Percentiles rank a stretch among this genome's conserved stretches.
Evolutionary conservation across 2,113 vertebrate genomes (phyloP).

Genomic region (Myiozetetes cayanensis): DNA sequence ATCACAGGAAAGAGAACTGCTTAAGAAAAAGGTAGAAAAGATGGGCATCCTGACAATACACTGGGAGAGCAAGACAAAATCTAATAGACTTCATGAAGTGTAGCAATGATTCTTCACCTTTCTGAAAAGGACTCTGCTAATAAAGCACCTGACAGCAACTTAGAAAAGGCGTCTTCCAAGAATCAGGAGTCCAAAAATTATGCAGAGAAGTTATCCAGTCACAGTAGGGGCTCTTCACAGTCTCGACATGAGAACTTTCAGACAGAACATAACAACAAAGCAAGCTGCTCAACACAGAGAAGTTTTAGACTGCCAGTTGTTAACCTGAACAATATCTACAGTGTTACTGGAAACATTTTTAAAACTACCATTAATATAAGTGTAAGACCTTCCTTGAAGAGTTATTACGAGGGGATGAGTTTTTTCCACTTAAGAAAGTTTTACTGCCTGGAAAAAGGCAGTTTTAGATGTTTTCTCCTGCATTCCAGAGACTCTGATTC

Average conservation of each 20-base stretch:
- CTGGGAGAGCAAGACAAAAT: not conserved
- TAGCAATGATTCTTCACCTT: not conserved
- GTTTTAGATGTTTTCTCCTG: too few species aligned
- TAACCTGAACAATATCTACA: not conserved
- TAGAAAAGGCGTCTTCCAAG: not conserved
- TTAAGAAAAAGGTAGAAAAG: not conserved
- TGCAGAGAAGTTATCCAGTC: not conserved
- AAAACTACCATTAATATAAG: not conserved
- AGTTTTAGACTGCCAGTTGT: not conserved
- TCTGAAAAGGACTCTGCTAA: not conserved
- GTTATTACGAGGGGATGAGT: too few species aligned
- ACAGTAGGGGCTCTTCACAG: not conserved
- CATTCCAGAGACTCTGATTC: too few species aligned
- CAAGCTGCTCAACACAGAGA: rapidly evolving
- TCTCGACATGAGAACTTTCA: not conserved
- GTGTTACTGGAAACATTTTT: not conserved
- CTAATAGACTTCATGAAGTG: not conserved
- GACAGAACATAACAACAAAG: not conserved
- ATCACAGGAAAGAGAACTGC: not conserved
- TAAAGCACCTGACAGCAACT: not conserved
- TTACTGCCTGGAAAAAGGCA: too few species aligned
- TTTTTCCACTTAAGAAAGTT: too few species aligned
- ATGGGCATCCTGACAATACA: not conserved
- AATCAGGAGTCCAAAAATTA: not conserved
- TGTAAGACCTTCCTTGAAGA: too few species aligned